Evolutionary conservation across 1,140 invertebrate species (phyloP).

Genomic region (Anastrepha ludens): DNA sequence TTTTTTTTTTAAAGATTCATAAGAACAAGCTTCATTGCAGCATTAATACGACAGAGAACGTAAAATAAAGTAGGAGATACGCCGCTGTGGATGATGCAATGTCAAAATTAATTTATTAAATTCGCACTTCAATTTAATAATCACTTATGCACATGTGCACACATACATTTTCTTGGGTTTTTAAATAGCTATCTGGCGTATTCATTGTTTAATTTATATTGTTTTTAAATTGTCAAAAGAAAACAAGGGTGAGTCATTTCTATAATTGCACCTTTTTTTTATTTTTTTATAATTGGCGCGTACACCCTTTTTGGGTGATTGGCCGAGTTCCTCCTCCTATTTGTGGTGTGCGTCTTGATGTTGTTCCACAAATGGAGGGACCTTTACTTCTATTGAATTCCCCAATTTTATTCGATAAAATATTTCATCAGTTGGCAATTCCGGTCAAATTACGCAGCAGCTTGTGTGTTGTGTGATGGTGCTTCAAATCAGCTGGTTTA

Average conservation of each 20-base stretch:
- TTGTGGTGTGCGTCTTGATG: no score
- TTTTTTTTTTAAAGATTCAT: slow-evolving; percentile 19
- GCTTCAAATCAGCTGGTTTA: slow-evolving; percentile 38
- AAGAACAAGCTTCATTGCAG: not conserved
- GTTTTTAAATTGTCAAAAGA: slow-evolving; percentile 27
- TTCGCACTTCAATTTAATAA: not conserved
- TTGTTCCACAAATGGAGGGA: no score
- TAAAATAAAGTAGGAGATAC: slow-evolving; percentile 20
- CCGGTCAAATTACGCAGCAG: not conserved
- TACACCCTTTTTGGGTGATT: no score
- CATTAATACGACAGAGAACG: not conserved
- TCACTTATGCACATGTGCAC: not conserved
- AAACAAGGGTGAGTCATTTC: slow-evolving; percentile 32
- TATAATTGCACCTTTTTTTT: slow-evolving; percentile 1
- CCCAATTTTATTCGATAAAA: slow-evolving; percentile 9
- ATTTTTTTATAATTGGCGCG: not conserved
- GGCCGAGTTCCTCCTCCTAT: no score
- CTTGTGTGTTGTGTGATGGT: not conserved
- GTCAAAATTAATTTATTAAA: slow-evolving; percentile 8
- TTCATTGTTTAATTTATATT: not conserved
- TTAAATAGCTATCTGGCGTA: no score
- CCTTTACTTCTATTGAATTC: not conserved
- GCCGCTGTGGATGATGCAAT: slow-evolving; percentile 12
- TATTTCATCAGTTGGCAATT: slow-evolving; percentile 37
- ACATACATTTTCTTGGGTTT: not conserved